Base-by-base conservation (phyloP, 2,797 vertebrate genomes). In the Myiotriccus ornatus region DNA sequence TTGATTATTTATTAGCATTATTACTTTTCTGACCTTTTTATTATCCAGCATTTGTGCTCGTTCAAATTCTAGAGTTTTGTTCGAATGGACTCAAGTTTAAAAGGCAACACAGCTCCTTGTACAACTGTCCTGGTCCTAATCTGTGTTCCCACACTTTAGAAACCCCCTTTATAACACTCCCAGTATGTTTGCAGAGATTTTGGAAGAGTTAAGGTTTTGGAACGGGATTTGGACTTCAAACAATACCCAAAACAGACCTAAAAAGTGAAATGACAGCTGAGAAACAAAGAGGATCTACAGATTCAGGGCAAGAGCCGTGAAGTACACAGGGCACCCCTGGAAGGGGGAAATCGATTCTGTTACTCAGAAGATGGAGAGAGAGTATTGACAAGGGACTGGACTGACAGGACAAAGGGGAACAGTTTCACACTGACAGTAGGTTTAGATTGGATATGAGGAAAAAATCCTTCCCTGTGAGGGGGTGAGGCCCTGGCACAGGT, bases 21-120 rank as follows among this genome's bases (percentile, higher is more conserved):
- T 13, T 59, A 39, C 28, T 60, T 39, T 60, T 39, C 24, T 28
- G 35, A 28, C 25, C 8, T 27, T 60, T 99, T 99, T 90, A 99
- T 99, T 57, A 96, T 99, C 98, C 96, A 99, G 90, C 99, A 99
- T 99, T 97, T 99, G 99, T 7, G 98, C 98, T 95, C 98, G 98
- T 77, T 99, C 98, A 97, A 99, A 99, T 96, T 99, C 99, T 23
- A 99, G 98, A 98, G 44, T 99, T 99, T 96, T 99, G 4, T 44
- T 20, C 14, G 41, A 43, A 30, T 1, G 4, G 16, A 24, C 9
- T 71, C 34, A 8, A 41, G 20, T 6, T 69, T 28, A 57, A n/a
- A 52, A 57, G 22, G 43, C 19, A 87, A 23, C 6, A 3, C 28
- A 78, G 49, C 8, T 84, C 62, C 23, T 41, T 13, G 6, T 14